Base-by-base conservation (phyloP, 2,888 invertebrate genomes). In the Drosophila neonasuta region DNA sequence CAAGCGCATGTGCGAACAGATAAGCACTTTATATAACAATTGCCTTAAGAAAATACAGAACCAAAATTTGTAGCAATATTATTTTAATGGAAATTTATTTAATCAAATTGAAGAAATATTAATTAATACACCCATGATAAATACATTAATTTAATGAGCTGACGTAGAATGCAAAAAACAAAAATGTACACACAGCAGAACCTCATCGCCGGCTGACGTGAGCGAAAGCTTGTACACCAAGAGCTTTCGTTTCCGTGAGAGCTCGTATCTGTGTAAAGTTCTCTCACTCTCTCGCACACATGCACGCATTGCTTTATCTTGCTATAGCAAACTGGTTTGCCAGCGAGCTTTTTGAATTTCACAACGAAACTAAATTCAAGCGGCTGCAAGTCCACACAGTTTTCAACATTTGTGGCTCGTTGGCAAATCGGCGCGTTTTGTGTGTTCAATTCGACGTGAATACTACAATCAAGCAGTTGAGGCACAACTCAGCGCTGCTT, bases 341-440 rank as follows among this genome's bases (percentile, higher is more conserved):
- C 24, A 62, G 13, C 45, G 45, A 56, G 86, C 77, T 82, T 88
- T 88, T 74, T 80, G 88, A 88, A 88, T 88, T 88, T 88, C 88
- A 88, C 88, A 88, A 88, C 89, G 76, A 88, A 88, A 81, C 78
- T 83, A 84, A 88, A 88, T 88, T 80, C 82, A 56, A 45, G 42
- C 41, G 64, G 50, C 3, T 11, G 32, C 32, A 39, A 32, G 41
- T 48, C 45, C 10, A 15, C 46, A 39, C 67, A 73, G 70, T 74
- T 52, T 56, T 44, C 36, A 46, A 51, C 62, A 64, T 72, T 79
- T 67, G 46, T 58, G 49, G 49, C 29, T 59, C 45, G 50, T 4
- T 10, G 34, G 34, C 15, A 29, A 32, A 13, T 11, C 15, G 55
- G 32, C 15, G 15, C 20, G 46, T 45, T 49, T 24, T 17, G 20